Conservation (phyloP, 2,888 invertebrate genomes). For the Cephus rjabovi region DNA sequence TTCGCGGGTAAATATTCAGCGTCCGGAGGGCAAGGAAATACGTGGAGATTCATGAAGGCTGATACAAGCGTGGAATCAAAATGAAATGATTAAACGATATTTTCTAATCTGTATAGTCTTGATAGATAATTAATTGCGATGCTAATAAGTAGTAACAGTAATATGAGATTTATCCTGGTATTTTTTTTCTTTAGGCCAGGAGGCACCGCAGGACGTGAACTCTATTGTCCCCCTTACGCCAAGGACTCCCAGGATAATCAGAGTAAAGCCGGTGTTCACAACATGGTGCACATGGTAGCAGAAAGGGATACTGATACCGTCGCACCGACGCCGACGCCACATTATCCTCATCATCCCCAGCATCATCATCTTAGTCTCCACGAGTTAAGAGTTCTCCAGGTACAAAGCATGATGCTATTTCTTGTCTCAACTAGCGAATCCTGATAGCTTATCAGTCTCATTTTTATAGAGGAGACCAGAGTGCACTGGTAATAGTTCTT, state of each 20-base stretch:
- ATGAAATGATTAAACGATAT: background rate
- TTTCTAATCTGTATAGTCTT: background rate
- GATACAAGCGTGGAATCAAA: background rate
- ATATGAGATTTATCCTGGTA: background rate
- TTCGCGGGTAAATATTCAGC: conserved; percentile 69
- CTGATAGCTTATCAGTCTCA: conserved; percentile 1
- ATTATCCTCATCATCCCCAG: conserved; percentile 67
- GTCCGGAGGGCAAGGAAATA: background rate
- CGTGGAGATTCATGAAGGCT: background rate
- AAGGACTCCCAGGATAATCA: conserved; percentile 44
- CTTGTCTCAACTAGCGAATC: background rate
- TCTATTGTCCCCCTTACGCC: conserved; percentile 56
- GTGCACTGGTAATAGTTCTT: conserved; percentile 84
- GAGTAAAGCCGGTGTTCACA: conserved; percentile 53
- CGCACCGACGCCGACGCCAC: conserved; percentile 61
- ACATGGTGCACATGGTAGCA: conserved; percentile 68
- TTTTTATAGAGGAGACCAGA: conserved; percentile 69
- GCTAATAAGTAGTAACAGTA: background rate
- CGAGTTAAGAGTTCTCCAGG: conserved; percentile 72
- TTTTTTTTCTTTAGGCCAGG: conserved; percentile 53
- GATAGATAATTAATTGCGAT: background rate
- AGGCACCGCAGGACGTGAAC: conserved; percentile 57
- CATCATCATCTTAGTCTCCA: conserved; percentile 75
- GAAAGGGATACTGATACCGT: conserved; percentile 70
- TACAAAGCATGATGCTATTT: conserved; percentile 39